Evolutionary conservation across 2,113 vertebrate genomes (phyloP).

Genomic region (Pachypanchax playfairii): DNA sequence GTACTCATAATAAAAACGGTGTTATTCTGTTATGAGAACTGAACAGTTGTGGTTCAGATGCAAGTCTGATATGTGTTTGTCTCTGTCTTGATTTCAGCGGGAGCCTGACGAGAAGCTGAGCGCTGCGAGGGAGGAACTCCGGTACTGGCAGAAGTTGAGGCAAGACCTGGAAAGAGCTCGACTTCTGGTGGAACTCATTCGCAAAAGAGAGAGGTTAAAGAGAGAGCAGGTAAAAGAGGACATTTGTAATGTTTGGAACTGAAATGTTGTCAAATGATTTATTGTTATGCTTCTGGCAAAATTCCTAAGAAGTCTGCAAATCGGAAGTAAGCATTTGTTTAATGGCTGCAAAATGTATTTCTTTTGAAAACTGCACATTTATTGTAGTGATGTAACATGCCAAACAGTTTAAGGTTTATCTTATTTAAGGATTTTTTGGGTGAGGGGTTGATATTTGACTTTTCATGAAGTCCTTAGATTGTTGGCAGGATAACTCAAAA

Average conservation of each 20-base stretch:
- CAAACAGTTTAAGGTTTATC: too few relatives aligned
- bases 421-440: too few relatives aligned
- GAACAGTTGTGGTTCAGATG: not conserved
- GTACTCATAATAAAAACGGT: not conserved
- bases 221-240: slow-evolving; percentile 86
- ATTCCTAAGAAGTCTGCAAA: too few relatives aligned
- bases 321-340: too few relatives aligned
- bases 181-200: slow-evolving; percentile 94
- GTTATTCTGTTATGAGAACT: not conserved
- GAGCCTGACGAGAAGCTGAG: slow-evolving; percentile 92
- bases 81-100: slow-evolving; percentile 76
- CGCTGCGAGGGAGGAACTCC: slow-evolving; percentile 92
- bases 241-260: not conserved
- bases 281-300: too few relatives aligned
- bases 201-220: slow-evolving; percentile 96
- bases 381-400: too few relatives aligned
- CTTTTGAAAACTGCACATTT: too few relatives aligned
- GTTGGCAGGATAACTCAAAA: too few relatives aligned
- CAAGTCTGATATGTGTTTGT: not conserved
- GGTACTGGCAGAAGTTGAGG: slow-evolving; percentile 96
- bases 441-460: too few relatives aligned
- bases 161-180: slow-evolving; percentile 94
- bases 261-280: not conserved
- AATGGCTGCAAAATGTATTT: too few relatives aligned
- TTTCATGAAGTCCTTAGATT: too few relatives aligned